phyloP scores from a whole-genome alignment of 2,888 invertebrate genomes.

The Dicroscelio sp. region DNA sequence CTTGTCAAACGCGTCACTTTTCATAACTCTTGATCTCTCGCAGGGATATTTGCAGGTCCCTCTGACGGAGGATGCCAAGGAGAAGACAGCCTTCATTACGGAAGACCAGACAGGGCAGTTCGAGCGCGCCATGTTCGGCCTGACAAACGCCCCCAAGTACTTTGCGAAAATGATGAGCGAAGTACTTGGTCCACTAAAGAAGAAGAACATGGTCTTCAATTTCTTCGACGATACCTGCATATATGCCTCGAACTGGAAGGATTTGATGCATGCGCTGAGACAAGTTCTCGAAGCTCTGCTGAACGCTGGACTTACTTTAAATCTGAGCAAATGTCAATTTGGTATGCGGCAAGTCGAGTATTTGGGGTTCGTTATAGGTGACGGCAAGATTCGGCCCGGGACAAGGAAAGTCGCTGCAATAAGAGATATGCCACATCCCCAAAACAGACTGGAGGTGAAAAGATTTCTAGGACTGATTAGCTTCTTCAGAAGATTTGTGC shows the following conservation, averaged over 20 bases:
- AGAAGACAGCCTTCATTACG: constrained; percentile 62
- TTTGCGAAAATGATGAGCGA: constrained; percentile 54
- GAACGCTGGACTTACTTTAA: neutral
- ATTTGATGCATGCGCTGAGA: constrained; percentile 11
- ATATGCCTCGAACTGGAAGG: constrained; percentile 15
- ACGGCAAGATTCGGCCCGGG: neutral
- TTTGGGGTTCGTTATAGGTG: neutral
- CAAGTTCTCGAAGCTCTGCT: neutral
- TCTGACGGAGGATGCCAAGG: constrained; percentile 33
- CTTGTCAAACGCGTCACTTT: constrained; percentile 11
- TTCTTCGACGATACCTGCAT: constrained; percentile 52
- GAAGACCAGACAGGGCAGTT: too few relatives aligned
- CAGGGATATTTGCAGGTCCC: constrained; percentile 65
- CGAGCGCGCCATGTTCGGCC: constrained; percentile 61
- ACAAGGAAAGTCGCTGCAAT: neutral
- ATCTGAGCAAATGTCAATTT: constrained; percentile 2
- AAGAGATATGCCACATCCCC: neutral
- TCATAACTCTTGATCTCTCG: constrained; percentile 52
- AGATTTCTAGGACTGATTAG: neutral
- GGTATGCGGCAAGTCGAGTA: neutral
- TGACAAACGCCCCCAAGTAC: constrained; percentile 56
- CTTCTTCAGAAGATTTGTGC: neutral
- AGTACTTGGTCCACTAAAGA: constrained; percentile 14
- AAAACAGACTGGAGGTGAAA: neutral
- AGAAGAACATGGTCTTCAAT: constrained; percentile 3